Percentiles rank a stretch among this genome's conserved stretches.
Conservation (phyloP, 2,797 vertebrate species). For the Sebastes hubbsi region DNA sequence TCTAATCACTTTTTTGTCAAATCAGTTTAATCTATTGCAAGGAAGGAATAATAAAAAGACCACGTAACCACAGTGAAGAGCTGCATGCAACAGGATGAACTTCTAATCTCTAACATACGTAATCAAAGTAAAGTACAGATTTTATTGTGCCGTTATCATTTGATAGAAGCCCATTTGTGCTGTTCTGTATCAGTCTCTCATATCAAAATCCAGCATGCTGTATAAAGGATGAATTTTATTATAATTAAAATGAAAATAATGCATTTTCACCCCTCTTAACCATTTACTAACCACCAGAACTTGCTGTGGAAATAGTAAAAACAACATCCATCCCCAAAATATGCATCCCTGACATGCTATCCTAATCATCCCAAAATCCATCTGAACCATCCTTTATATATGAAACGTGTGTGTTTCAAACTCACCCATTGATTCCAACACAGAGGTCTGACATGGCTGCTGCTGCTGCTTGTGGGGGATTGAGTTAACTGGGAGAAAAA, state of each 20-base stretch:
- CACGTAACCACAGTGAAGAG: too few species aligned
- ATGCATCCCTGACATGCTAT: background rate
- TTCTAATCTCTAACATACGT: background rate
- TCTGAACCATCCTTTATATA: background rate
- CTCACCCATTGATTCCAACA: conserved; percentile 90
- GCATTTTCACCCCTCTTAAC: background rate
- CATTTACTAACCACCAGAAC: background rate
- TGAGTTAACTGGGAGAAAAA: conserved; percentile 59
- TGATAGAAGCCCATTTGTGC: background rate
- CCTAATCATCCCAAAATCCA: background rate
- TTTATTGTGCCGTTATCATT: background rate
- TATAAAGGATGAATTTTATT: background rate
- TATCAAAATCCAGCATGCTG: background rate
- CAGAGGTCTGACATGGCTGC: conserved; percentile 81
- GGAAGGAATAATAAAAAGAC: too few species aligned
- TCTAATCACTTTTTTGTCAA: too few species aligned
- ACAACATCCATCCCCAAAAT: background rate
- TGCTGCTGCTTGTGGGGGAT: conserved; percentile 57
- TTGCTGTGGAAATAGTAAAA: background rate
- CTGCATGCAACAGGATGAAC: background rate
- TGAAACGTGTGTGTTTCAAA: conserved; percentile 8
- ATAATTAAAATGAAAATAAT: background rate
- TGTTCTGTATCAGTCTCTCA: background rate
- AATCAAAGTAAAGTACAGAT: background rate
- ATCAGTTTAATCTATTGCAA: too few species aligned